These are phyloP conservation scores for Labeo catla DNA, from an alignment of 2,113 vertebrate species.

Conservation along the genomic window DNA sequence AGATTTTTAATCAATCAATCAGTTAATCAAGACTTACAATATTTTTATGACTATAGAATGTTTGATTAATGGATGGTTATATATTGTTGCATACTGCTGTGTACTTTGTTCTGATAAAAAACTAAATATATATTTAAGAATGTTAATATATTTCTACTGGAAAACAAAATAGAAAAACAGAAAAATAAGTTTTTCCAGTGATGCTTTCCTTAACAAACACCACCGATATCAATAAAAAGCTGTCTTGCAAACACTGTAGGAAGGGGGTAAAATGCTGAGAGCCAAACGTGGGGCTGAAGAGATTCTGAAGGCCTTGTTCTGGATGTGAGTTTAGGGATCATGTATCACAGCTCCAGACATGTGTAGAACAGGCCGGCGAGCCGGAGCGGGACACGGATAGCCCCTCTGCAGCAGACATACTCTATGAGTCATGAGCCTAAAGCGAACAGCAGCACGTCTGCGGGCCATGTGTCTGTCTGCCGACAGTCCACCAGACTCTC, in stretches of 20 bases:
- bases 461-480: constrained; percentile 46
- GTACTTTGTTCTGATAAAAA: too few relatives aligned
- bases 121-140: too few relatives aligned
- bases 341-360: constrained; percentile 19
- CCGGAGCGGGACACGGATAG: constrained; percentile 7
- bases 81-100: too few relatives aligned
- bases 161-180: too few relatives aligned
- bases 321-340: constrained; percentile 16
- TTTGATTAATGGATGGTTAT: too few relatives aligned
- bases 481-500: constrained; percentile 26
- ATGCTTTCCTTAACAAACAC: not conserved
- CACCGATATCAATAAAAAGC: not conserved
- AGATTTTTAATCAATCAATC: too few relatives aligned
- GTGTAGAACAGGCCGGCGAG: not conserved
- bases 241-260: not conserved
- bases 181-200: not conserved
- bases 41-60: too few relatives aligned
- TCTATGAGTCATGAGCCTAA: constrained; percentile 43
- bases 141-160: too few relatives aligned
- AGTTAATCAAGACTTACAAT: too few relatives aligned
- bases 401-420: constrained; percentile 23
- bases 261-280: not conserved
- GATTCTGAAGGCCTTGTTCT: constrained; percentile 27
- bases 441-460: constrained; percentile 40
- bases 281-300: not conserved